These are phyloP conservation scores for Ondatra zibethicus DNA, from an alignment of 2,113 vertebrate genomes.

Conservation along the genomic window DNA sequence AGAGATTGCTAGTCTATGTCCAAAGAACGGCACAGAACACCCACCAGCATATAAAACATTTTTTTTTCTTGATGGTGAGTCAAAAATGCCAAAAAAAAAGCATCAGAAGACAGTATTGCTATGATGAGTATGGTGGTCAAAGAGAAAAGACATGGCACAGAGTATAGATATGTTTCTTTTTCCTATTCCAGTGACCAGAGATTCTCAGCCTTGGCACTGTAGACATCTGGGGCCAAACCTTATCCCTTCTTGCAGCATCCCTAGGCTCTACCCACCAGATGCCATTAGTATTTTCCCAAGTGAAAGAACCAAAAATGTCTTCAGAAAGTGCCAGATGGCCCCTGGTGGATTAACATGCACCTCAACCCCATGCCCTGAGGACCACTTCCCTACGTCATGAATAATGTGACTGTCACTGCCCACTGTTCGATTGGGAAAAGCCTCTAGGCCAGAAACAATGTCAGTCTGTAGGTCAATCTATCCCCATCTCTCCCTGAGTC, in stretches of 20 bases:
- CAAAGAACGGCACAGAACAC: background rate
- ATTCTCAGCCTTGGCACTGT: background rate
- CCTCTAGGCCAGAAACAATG: background rate
- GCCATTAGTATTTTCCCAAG: background rate
- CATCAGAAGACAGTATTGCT: background rate
- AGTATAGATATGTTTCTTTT: background rate
- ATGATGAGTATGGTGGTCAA: background rate
- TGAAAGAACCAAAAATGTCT: background rate
- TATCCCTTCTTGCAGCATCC: background rate
- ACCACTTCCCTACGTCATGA: background rate
- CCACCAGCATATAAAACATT: background rate
- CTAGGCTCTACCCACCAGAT: background rate
- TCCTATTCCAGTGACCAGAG: background rate
- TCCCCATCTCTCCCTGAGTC: background rate
- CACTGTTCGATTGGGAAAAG: background rate
- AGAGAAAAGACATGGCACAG: background rate
- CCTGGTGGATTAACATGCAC: background rate
- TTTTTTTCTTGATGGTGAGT: background rate
- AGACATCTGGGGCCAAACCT: fast-evolving
- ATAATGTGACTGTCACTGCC: background rate
- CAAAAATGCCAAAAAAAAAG: background rate
- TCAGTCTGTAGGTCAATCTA: fast-evolving
- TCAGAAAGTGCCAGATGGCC: background rate
- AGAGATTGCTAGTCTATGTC: background rate
- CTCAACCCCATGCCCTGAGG: background rate